Evolutionary conservation across 2,113 vertebrate genomes (phyloP), one percentile per base, ranked within the genome.

Genomic region (Anser brachyrhynchus): DNA sequence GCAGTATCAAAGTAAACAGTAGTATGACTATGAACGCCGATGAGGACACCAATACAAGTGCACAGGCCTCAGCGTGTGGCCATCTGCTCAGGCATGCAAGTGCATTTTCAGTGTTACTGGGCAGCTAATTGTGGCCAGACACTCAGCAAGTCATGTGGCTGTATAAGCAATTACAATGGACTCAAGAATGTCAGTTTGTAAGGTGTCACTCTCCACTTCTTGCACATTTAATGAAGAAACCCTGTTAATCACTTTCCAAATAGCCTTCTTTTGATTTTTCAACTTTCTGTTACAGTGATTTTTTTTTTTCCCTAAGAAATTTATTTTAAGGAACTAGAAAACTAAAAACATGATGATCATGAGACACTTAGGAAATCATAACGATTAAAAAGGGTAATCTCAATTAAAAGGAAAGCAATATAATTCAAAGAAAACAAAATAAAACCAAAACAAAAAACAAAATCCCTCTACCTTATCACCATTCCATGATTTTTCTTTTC

Each of bases 121-220:
- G 90, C 83, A 88, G 76, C 57, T 96, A 95, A 90, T 84, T 39
- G 7, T 2, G 21, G 95, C 65, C 58, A 83, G 57, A 88, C 91
- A 93, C 78, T 91, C 71, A 65, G 84, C 86, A 91, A 75, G 87
- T 91, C 74, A 69, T 94, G 91, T 93, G 73, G 76, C 86, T 86
- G 80, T 93, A 91, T 90, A 93, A 96, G 95, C 76, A 93, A 93
- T 96, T 96, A 95, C 86, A 66, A 59, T 93, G 82, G 71, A 2
- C 3, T 75, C 14, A 19, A 95, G 96, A 94, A 86, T 76, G 19
- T 65, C 65, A 76, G 16, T 81, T 75, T 81, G 54, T 55, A 94
- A 88, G 31, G 49, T 80, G 83, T 86, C 85, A 78, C 80, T 94
- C 74, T 95, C 23, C 33, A 74, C 61, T 88, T 93, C 73, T 91